phyloP scores from a whole-genome alignment of 92 coral and sea anemone genomes.

The Micromussa lordhowensis region DNA sequence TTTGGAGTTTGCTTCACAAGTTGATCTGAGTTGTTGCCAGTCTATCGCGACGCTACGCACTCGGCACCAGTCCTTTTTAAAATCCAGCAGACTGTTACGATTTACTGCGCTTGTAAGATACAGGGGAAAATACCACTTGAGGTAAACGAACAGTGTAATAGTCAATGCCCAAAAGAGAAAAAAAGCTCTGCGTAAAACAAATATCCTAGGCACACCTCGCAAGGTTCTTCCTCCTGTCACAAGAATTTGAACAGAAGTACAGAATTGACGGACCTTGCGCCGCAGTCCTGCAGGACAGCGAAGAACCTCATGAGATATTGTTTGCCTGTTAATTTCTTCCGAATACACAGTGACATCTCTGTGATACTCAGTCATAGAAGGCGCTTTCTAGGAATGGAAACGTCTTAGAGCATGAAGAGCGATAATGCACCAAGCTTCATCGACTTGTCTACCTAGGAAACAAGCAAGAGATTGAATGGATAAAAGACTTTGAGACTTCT shows the following conservation, averaged over 20 bases:
- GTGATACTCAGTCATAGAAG: slow-evolving; percentile 21
- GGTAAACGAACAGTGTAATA: slow-evolving; percentile 61
- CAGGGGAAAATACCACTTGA: slow-evolving; percentile 80
- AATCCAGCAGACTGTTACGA: slow-evolving; percentile 75
- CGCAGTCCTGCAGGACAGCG: slow-evolving; percentile 69
- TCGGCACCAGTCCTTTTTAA: slow-evolving; percentile 82
- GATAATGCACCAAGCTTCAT: not conserved
- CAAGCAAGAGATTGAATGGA: not conserved
- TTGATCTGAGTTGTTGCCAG: slow-evolving; percentile 64
- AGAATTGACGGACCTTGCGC: slow-evolving; percentile 41
- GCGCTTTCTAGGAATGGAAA: not conserved
- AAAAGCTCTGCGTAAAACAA: slow-evolving; percentile 74
- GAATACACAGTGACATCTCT: slow-evolving; percentile 1
- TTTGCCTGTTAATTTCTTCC: not conserved
- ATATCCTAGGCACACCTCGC: slow-evolving; percentile 81
- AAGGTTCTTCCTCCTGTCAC: slow-evolving; percentile 44
- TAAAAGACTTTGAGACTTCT: no score
- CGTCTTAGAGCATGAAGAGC: not conserved
- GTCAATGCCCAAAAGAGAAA: slow-evolving; percentile 78
- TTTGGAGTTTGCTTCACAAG: slow-evolving; percentile 62
- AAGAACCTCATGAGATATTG: slow-evolving; percentile 11
- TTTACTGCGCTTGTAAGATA: slow-evolving; percentile 78
- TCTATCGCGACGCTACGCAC: slow-evolving; percentile 67
- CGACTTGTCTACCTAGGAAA: not conserved
- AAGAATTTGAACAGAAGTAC: slow-evolving; percentile 41